Base-by-base conservation (phyloP, 2,888 invertebrate genomes). In the Leucoma salicis region DNA sequence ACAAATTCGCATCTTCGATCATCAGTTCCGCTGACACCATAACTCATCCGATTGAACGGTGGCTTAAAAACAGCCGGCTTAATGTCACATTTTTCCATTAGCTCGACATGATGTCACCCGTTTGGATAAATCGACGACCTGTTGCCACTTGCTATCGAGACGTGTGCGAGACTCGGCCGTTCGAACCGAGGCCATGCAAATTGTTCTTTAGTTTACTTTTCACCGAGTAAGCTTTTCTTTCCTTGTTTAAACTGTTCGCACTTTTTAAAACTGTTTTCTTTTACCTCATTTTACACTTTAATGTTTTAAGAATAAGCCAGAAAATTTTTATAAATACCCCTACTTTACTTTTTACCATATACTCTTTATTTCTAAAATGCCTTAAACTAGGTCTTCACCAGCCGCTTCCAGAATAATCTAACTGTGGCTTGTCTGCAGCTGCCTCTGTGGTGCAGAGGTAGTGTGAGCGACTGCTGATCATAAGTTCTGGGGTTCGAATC, bases 61-160 rank as follows among this genome's bases (percentile, higher is more conserved):
- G 68, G 71, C 74, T 79, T 71, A 76, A 74, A 74, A 74, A 70
- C 65, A 72, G 63, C 64, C 64, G 69, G 67, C 68, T 74, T 76
- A 68, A 73, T 74, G 74, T 78, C 80, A 78, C 78, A 77, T 83
- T 86, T 83, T 84, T 83, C 79, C 79, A 83, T 83, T 81, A 84
- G 66, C 65, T 48, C 64, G 62, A 69, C 70, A 72, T 65, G 58
- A 66, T 70, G 74, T 69, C 76, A 68, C 61, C 53, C 48, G 62
- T 49, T 43, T 44, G 67, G 72, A 78, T 76, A 75, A 82, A 85
- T 82, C 80, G 84, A 65, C 82, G 74, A 86, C 86, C 86, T 86
- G 85, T 86, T 86, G 85, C 80, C 43, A 49, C 35, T 45, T 32
- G 21, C 31, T 45, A 48, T 36, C 45, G 49, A 59, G 67, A 72